These are phyloP conservation scores for Passer domesticus DNA, from an alignment of 2,113 vertebrate genomes.

Conservation along the genomic window DNA sequence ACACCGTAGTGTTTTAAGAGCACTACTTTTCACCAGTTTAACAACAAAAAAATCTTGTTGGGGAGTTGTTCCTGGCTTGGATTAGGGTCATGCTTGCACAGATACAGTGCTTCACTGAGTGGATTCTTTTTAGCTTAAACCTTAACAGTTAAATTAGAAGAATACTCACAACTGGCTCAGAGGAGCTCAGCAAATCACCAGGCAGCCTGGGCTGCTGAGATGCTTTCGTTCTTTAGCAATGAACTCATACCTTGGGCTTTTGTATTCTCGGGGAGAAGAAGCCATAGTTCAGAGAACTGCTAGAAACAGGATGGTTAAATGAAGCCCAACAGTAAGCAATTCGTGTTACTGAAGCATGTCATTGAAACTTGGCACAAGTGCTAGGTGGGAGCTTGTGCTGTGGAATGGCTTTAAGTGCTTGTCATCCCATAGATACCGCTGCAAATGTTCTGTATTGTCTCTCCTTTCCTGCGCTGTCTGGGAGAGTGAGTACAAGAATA, in stretches of 20 bases:
- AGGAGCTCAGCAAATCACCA: constrained; percentile 42
- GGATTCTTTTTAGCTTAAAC: not conserved
- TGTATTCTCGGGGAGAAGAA: constrained; percentile 43
- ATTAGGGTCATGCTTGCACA: not conserved
- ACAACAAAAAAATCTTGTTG: not conserved
- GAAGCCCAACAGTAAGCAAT: constrained; percentile 47
- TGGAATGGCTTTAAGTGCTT: constrained; percentile 59
- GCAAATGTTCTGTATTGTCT: constrained; percentile 50
- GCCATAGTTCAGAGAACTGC: constrained; percentile 28
- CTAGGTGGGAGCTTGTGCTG: not conserved
- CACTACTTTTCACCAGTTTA: not conserved
- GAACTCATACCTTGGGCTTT: constrained; percentile 65
- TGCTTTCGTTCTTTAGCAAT: constrained; percentile 61
- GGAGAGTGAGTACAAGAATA: constrained; percentile 57
- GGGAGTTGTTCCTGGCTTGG: not conserved
- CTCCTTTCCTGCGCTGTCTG: constrained; percentile 55
- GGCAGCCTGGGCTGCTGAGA: constrained; percentile 39
- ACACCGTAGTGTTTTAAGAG: not conserved
- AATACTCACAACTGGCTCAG: constrained; percentile 27
- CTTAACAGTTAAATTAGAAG: constrained; percentile 32
- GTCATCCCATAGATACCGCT: constrained; percentile 46
- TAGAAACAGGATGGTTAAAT: constrained; percentile 40
- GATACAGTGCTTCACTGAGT: not conserved
- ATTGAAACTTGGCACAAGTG: constrained; percentile 3
- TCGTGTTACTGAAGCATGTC: constrained; percentile 39